Percentiles rank a stretch among this genome's conserved stretches.
These are phyloP conservation scores for Morus bassanus DNA, from an alignment of 2,797 vertebrate genomes.

Conservation along the genomic window DNA sequence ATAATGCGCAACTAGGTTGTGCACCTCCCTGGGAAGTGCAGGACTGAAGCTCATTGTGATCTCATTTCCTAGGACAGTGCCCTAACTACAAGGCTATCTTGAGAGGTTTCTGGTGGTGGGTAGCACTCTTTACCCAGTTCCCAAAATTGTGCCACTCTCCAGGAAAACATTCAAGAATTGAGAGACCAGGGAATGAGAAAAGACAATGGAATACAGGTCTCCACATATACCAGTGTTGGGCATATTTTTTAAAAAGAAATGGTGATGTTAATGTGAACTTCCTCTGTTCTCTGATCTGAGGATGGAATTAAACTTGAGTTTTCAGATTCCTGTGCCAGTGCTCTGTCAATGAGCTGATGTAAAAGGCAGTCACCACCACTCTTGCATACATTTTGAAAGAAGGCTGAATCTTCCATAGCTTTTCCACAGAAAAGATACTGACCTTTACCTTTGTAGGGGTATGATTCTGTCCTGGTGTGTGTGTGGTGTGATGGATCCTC, in stretches of 20 bases:
- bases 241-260: background rate
- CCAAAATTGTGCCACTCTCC: background rate
- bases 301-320: background rate
- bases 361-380: background rate
- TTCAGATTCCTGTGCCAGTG: background rate
- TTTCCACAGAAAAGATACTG: background rate
- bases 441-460: background rate
- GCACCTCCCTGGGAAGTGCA: background rate
- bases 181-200: background rate
- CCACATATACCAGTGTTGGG: background rate
- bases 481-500: background rate
- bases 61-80: background rate
- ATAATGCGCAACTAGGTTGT: background rate
- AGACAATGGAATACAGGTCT: background rate
- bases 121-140: background rate
- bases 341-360: background rate
- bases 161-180: background rate
- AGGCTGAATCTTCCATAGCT: background rate
- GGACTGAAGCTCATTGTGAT: background rate
- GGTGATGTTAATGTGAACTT: background rate
- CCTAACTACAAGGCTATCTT: background rate
- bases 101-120: background rate
- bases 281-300: background rate
- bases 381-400: background rate
- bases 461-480: background rate